These are phyloP conservation scores for Micrastur ruficollis DNA, from an alignment of 2,797 vertebrate genomes.

Conservation along the genomic window DNA sequence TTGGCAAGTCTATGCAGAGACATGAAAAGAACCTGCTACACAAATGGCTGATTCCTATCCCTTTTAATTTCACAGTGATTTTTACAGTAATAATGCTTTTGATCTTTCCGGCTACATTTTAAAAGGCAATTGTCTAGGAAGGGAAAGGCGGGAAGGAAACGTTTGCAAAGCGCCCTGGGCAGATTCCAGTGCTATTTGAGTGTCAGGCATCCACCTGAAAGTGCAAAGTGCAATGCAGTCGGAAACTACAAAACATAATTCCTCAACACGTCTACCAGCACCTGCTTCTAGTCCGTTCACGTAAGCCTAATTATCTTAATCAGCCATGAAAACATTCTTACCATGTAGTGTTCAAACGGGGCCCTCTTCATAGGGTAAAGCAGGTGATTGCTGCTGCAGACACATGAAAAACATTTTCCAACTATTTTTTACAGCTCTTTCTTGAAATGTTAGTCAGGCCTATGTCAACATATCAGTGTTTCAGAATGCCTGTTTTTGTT, in stretches of 20 bases:
- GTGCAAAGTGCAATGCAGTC: not conserved
- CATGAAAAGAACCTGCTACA: constrained; percentile 17
- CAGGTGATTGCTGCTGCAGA: not conserved
- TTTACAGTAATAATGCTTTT: not conserved
- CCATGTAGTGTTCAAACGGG: not conserved
- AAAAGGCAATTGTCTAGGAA: not conserved
- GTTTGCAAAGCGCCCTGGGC: not conserved
- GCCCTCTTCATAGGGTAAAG: not conserved
- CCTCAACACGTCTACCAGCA: not conserved
- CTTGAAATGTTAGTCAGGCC: not conserved
- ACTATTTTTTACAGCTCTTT: not conserved
- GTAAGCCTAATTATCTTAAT: not conserved
- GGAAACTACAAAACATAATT: not conserved
- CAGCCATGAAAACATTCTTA: not conserved
- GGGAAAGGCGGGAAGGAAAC: not conserved
- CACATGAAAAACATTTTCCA: not conserved
- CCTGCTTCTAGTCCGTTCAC: not conserved
- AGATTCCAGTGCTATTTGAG: not conserved
- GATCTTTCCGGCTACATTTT: not conserved
- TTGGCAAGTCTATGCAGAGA: constrained; percentile 9
- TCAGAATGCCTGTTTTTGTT: not conserved
- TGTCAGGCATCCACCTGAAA: not conserved
- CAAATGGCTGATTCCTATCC: not conserved
- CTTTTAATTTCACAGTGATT: not conserved
- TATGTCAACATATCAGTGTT: not conserved